phyloP scores from a whole-genome alignment of 1,140 invertebrate genomes.

The Apis cerana region DNA sequence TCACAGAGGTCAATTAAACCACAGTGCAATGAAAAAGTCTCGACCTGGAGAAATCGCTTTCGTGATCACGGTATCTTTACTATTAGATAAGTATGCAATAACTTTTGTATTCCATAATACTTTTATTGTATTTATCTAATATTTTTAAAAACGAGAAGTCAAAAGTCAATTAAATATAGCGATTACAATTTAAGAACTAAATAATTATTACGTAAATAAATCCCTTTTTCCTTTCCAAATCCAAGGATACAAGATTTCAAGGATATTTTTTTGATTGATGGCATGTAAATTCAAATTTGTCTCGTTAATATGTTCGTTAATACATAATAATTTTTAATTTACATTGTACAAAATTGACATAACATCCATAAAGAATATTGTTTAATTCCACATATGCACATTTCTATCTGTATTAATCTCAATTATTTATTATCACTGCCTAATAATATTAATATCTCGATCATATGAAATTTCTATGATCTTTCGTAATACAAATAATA shows the following conservation, averaged over 20 bases:
- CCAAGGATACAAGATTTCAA: too few species aligned
- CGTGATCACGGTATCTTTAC: slow-evolving; percentile 74
- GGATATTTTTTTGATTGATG: neutral
- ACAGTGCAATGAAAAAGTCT: slow-evolving; percentile 74
- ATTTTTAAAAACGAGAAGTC: slow-evolving; percentile 8
- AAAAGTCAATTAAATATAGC: neutral
- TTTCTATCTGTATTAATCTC: too few species aligned
- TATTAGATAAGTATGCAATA: slow-evolving; percentile 83
- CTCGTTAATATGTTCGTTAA: neutral
- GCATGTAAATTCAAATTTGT: neutral
- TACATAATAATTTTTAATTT: neutral
- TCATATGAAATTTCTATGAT: neutral
- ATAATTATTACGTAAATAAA: too few species aligned
- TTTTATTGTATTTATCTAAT: neutral
- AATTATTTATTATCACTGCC: neutral
- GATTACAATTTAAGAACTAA: slow-evolving; percentile 17
- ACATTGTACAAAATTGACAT: neutral
- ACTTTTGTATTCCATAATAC: slow-evolving; percentile 67
- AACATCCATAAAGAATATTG: neutral
- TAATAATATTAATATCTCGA: too few species aligned
- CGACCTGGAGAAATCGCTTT: slow-evolving; percentile 84
- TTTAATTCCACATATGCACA: neutral
- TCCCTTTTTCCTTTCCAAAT: too few species aligned
- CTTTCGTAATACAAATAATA: neutral
- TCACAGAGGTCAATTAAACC: too few species aligned